Base-by-base conservation (phyloP, 1,140 invertebrate genomes). In the Papilio dardanus region DNA sequence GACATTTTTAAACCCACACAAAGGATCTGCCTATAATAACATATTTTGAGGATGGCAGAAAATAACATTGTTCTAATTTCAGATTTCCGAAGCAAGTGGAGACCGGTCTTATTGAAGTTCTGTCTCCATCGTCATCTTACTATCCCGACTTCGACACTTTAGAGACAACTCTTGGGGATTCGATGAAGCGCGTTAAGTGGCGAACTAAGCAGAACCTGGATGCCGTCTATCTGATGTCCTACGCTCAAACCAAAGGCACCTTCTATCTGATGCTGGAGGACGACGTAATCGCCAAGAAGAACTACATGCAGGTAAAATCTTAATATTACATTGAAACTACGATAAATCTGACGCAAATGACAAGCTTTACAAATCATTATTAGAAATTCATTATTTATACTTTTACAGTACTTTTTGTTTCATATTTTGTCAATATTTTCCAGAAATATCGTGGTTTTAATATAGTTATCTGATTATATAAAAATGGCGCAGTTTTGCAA, bases 181-280 rank as follows among this genome's bases (percentile, higher is more conserved):
- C 97, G 3, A 94, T 95, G 76, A 98, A 99, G 85, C 94, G 98
- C 31, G 97, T 99, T 0, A 95, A 96, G 80, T 99, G 99, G 99
- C 94, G 98, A 66, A 98, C 98, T 1, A 99, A 99, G 88, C 99
- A 99, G 92, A 99, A 99, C 92, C 94, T 99, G 58, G 99, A 99
- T 90, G 99, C 97, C 92, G 97, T 98, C 6, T 99, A 98, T 91
- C 94, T 99, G 0, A 99, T 99, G 99, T 97, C 98, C 78, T 99
- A 99, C 89, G 97, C 97, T 10, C 97, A 98, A 83, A 95, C 95
- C 0, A 96, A 96, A 86, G 96, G 96, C 73, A 96, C 95, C 0
- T 97, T 97, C 88, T 97, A 97, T 81, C 94, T 97, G 19, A 97
- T 99, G 95, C 93, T 99, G 8, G 99, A 99, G 94, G 99, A 99